Evolutionary conservation across 2,888 invertebrate genomes (phyloP).

Genomic region (Pogonocherus hispidulus): DNA sequence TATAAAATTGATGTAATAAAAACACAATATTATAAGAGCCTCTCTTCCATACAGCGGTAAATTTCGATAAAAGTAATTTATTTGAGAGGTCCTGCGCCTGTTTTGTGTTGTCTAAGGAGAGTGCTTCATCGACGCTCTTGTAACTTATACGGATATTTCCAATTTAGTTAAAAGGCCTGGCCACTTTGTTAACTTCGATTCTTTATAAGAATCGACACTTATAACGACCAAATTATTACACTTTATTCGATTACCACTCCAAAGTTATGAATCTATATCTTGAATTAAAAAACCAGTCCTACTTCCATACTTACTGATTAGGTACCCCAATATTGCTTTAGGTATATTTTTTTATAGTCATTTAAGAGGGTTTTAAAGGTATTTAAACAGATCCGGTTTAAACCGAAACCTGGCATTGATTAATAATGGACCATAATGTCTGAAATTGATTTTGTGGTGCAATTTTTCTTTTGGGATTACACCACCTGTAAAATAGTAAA

Average conservation of each 20-base stretch:
- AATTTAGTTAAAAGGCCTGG: constrained; percentile 69
- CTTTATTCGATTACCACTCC: constrained; percentile 58
- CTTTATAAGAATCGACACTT: constrained; percentile 68
- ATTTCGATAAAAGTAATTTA: constrained; percentile 65
- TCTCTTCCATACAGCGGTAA: constrained; percentile 53
- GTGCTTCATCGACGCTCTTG: constrained; percentile 64
- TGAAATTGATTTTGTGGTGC: too few species aligned
- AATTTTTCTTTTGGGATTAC: too few species aligned
- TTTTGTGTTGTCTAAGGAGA: constrained; percentile 62
- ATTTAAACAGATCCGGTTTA: too few species aligned
- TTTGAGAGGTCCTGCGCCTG: constrained; percentile 60
- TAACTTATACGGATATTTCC: constrained; percentile 67
- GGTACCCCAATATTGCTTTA: neutral
- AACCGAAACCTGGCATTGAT: too few species aligned
- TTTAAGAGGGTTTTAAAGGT: too few species aligned
- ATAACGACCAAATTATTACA: constrained; percentile 63
- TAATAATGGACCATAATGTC: too few species aligned
- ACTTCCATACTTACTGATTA: neutral
- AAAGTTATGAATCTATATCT: constrained; percentile 59
- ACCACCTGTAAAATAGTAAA: too few species aligned
- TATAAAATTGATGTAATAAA: constrained; percentile 43
- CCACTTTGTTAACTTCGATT: constrained; percentile 66
- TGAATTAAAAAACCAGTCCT: constrained; percentile 54
- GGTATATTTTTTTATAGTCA: too few species aligned
- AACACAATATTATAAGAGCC: constrained; percentile 53